These are phyloP conservation scores for Diabrotica undecimpunctata DNA, from an alignment of 1,140 invertebrate species.

Conservation along the genomic window DNA sequence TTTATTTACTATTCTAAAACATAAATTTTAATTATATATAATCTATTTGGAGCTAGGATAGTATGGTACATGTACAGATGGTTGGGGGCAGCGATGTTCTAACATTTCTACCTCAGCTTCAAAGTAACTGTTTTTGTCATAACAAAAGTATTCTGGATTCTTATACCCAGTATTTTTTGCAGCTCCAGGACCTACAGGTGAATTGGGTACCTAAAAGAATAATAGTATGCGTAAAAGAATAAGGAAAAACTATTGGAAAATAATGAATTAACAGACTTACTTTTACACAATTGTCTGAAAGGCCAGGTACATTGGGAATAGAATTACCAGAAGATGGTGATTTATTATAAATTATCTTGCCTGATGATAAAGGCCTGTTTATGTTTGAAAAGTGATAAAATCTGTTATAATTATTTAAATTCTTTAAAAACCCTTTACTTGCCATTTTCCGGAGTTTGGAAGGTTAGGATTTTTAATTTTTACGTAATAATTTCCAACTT, in stretches of 20 bases:
- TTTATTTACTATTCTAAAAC: too few species aligned
- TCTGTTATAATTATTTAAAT: too few species aligned
- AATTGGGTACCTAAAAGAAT: conserved; percentile 44
- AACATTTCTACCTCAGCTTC: conserved; percentile 83
- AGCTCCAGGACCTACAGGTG: conserved; percentile 69
- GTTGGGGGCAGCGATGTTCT: conserved; percentile 71
- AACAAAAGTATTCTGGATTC: conserved; percentile 83
- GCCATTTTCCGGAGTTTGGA: not conserved
- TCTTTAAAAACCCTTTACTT: not conserved
- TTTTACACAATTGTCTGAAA: conserved; percentile 60
- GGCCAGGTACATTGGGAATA: conserved; percentile 55
- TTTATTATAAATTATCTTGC: conserved; percentile 40
- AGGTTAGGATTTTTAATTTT: not conserved
- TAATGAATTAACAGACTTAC: not conserved
- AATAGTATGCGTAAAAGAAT: not conserved
- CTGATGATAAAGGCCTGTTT: conserved; percentile 30
- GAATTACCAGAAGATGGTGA: conserved; percentile 10
- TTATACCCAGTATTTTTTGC: conserved; percentile 70
- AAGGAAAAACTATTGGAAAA: not conserved
- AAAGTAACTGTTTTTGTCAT: conserved; percentile 72
- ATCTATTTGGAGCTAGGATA: conserved; percentile 10
- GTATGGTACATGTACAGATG: conserved; percentile 39
- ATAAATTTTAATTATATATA: too few species aligned
- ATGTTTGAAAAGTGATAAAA: too few species aligned
- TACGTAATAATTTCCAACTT: not conserved